Evolutionary conservation across 2,797 vertebrate species (phyloP), one percentile per base, ranked within the genome.

Genomic region (Enoplosus armatus): DNA sequence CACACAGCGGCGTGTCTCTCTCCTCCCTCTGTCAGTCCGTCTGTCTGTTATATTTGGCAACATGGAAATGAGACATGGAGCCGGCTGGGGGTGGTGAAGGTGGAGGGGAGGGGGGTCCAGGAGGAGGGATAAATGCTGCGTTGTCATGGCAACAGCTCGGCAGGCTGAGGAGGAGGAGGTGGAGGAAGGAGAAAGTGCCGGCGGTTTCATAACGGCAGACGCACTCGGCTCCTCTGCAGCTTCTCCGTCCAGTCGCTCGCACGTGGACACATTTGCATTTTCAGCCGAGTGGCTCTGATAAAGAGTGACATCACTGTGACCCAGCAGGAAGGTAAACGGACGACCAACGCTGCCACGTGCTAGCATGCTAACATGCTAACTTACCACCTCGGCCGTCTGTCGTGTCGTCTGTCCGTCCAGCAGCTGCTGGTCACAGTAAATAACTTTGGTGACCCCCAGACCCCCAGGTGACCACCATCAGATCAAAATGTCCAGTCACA

Each of bases 111-210:
- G 11, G 26, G 45, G 56, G 45, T 59, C 15, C n/a, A 6, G 73
- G 55, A 65, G 84, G 72, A 74, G 66, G 78, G 65, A 60, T 64
- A 62, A 76, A 76, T 75, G 80, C 72, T 71, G 54, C 2, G 74
- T 85, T 80, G 90, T 87, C 85, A 88, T 87, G 66, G 85, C 68
- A 91, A 92, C 91, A 82, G 75, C 72, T 80, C 54, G 1, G 77
- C 15, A 72, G 66, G 67, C 77, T 64, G 73, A 81, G 54, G 47
- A 56, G 39, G 47, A 65, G 65, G 59, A 55, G 51, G 62, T 45
- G 48, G 75, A 65, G 81, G 67, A 66, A 71, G 50, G 80, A 73
- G 75, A 64, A 58, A 70, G 66, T 24, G 76, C 33, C 37, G 24
- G 18, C 12, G 73, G 69, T 83, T 89, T 87, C 64, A 55, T 83